Percentiles rank a stretch among this genome's conserved stretches.
Conservation (phyloP, 2,797 vertebrate genomes). For the Lacerta agilis region DNA sequence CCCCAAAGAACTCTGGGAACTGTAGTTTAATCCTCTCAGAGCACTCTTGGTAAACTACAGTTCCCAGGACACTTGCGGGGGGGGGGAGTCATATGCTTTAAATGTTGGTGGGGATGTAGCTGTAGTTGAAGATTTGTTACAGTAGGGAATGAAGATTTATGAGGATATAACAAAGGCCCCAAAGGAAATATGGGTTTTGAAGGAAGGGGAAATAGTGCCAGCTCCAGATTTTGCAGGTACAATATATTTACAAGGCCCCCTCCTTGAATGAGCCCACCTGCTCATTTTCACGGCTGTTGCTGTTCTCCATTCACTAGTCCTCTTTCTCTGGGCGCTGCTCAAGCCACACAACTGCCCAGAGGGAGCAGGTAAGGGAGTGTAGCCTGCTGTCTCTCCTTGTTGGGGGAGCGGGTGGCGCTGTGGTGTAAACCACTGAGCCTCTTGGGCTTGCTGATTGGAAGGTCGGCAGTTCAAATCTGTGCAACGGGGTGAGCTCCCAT, state of each 20-base stretch:
- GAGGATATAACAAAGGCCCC: not conserved
- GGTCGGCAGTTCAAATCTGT: too few relatives aligned
- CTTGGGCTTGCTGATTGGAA: too few relatives aligned
- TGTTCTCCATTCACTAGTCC: not conserved
- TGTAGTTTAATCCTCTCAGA: not conserved
- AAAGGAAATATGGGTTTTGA: not conserved
- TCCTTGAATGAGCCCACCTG: not conserved
- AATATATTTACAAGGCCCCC: not conserved
- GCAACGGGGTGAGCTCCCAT: too few relatives aligned
- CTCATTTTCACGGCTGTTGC: not conserved
- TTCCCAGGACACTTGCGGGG: too few relatives aligned
- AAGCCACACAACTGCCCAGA: not conserved
- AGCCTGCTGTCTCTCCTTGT: not conserved
- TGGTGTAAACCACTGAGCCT: too few relatives aligned
- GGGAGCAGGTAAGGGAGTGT: not conserved
- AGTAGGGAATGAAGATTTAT: not conserved
- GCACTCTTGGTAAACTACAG: too few relatives aligned
- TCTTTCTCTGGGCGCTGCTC: too few relatives aligned
- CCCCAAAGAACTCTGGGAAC: too few relatives aligned
- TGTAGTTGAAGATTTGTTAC: not conserved
- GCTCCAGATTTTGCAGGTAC: not conserved
- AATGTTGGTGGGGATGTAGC: not conserved
- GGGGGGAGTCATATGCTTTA: too few relatives aligned
- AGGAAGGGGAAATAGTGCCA: not conserved
- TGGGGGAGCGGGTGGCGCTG: too few relatives aligned